Evolutionary conservation across 2,888 invertebrate genomes (phyloP), one percentile per base, ranked within the genome.

Genomic region (Lacanobia oleracea): DNA sequence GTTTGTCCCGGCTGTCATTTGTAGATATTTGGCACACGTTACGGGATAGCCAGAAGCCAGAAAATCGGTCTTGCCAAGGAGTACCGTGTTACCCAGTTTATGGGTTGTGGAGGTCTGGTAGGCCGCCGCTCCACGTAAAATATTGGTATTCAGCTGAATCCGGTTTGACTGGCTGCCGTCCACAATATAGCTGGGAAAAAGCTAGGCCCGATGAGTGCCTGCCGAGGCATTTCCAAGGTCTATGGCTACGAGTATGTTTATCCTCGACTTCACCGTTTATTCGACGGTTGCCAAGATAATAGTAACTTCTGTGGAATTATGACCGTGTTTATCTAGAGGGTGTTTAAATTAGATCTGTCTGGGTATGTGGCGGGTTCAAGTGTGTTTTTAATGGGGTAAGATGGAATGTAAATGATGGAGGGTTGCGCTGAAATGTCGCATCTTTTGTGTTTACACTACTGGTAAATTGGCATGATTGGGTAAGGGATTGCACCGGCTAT

Each of bases 301-400:
- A 72, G 21, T 8, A 43, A 63, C 27, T 72, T 62, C 54, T 27
- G 18, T 4, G 4, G 56, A 74, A 23, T 74, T 74, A 72, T 62
- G 54, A 16, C n/a, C n/a, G 27, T 51, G 43, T 64, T 57, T 74
- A 56, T 72, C 23, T 45, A 12, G 33, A 51, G 50, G 50, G 16
- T 21, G 51, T 33, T 75, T 23, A 23, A 40, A 56, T 75, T 48
- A 27, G 23, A 37, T 14, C 53, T 73, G 62, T 74, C 14, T 54
- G 27, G 48, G 57, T 21, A 21, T 33, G 48, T 45, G 18, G 21
- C 21, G 16, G 48, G 48, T 21, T 56, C 16, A n/a, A 71, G 23
- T n/a, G n/a, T 53, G 43, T 37, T 2, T 72, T 23, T 72, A 73
- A 72, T 54, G 45, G 53, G n/a, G 16, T 60, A 61, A 53, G 43